A percentile compares a stretch with the other conserved stretches of the same genome.
These are phyloP conservation scores for Drosophila nebulosa DNA, from an alignment of 1,140 invertebrate genomes.

Conservation along the genomic window DNA sequence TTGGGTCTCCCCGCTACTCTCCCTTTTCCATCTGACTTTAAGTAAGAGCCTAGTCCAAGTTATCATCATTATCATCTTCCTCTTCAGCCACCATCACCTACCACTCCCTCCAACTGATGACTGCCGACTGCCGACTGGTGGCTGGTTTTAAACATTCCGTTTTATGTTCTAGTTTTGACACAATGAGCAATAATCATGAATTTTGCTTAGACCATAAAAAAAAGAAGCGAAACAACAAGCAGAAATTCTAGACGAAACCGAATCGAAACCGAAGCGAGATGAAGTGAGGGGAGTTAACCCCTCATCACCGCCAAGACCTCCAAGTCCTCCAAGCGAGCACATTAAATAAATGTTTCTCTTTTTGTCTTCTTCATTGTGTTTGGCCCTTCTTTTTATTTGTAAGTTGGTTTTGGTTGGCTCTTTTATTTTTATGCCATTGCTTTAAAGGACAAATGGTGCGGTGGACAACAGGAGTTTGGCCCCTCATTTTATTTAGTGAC, in stretches of 20 bases:
- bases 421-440: constrained; percentile 59
- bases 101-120: too few species aligned
- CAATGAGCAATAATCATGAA: constrained; percentile 79
- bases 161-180: constrained; percentile 79
- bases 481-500: constrained; percentile 64
- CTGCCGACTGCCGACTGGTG: neutral
- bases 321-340: constrained; percentile 50
- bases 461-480: constrained; percentile 26
- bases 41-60: constrained; percentile 5
- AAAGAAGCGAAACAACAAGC: constrained; percentile 8
- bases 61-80: constrained; percentile 32
- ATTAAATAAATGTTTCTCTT: constrained; percentile 79
- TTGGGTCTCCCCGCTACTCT: neutral
- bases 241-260: constrained; percentile 25
- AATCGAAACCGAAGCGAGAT: neutral
- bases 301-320: constrained; percentile 21
- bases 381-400: constrained; percentile 32
- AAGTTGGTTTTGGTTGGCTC: constrained; percentile 23
- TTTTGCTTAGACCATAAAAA: constrained; percentile 74
- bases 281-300: neutral
- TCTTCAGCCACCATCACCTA: constrained; percentile 54
- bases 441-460: constrained; percentile 66
- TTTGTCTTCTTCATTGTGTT: constrained; percentile 22
- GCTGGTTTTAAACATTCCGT: constrained; percentile 68
- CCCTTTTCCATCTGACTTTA: constrained; percentile 18